phyloP scores from a whole-genome alignment of 1,140 invertebrate species.

The Musca vetustissima region DNA sequence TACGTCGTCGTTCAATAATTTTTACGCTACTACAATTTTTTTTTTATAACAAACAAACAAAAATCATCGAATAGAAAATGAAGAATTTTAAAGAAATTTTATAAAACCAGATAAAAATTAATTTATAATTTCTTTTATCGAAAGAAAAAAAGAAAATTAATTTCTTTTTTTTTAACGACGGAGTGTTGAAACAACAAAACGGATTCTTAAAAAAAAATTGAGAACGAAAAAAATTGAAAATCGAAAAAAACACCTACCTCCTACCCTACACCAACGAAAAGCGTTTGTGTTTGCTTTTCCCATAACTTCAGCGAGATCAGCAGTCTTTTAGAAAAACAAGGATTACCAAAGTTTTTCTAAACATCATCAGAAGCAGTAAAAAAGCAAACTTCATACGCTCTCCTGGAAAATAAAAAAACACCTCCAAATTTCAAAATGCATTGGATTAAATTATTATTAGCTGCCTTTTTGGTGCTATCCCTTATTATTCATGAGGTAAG shows the following conservation, averaged over 20 bases:
- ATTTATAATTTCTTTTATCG: background rate
- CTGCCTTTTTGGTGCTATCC: conserved; percentile 49
- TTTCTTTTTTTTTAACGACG: background rate
- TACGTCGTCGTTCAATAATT: too few species aligned
- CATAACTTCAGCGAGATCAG: too few species aligned
- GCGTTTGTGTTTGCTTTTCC: background rate
- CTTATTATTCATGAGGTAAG: conserved; percentile 53
- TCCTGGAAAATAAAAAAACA: too few species aligned
- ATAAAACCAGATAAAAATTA: background rate
- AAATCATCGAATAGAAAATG: background rate
- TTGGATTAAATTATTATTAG: conserved; percentile 55
- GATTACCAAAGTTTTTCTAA: conserved; percentile 18
- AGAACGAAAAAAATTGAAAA: too few species aligned
- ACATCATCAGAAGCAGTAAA: conserved; percentile 34
- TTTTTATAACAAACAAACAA: background rate
- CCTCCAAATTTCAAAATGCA: conserved; percentile 44
- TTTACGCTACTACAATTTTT: too few species aligned
- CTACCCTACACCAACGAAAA: background rate
- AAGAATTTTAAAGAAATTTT: conserved; percentile 3
- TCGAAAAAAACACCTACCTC: background rate
- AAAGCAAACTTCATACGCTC: background rate
- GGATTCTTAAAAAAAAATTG: background rate
- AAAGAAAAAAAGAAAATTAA: conserved; percentile 7
- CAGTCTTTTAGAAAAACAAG: conserved; percentile 15
- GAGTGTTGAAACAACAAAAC: background rate